Evolutionary conservation across 2,888 invertebrate genomes (phyloP), one percentile per base, ranked within the genome.

Genomic region (Eilema sororculum): DNA sequence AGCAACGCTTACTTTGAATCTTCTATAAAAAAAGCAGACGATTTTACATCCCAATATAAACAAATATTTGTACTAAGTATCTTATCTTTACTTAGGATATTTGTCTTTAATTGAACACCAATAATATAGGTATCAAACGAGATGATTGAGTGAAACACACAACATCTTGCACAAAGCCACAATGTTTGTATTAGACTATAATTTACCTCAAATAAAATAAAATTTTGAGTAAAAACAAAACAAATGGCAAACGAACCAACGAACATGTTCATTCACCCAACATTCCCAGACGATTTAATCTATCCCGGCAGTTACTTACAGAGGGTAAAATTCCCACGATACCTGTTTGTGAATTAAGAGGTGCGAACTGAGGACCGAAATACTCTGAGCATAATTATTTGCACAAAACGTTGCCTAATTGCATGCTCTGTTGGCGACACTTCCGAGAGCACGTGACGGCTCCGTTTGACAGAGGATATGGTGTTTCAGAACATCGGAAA

Each of bases 371-470:
- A 82, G 83, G 80, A 79, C 84, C 80, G 66, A 82, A 88, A 90
- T 89, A 87, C 85, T 87, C 86, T 78, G 84, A 84, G 83, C 87
- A 89, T 92, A 92, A 93, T 93, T 93, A 93, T 92, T 91, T 91
- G 90, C 87, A 90, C 93, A 92, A 91, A 93, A 93, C 90, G 89
- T 87, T 82, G 89, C 88, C 91, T 93, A 93, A 93, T 93, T 93
- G 93, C 93, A 90, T 88, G 89, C 89, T 87, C 91, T 93, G 93
- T 87, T 85, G 87, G 86, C 90, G 91, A 93, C 91, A 91, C 87
- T 90, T 88, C 86, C 82, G 81, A 82, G 87, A 83, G 87, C 86
- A 87, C 89, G 90, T 91, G 91, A 90, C 89, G 86, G 86, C 86
- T 81, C 80, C 80, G 79, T 83, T 75, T 78, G 71, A 73, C 65